Conservation (phyloP, 2,888 invertebrate species). For the Steinernema scapterisci region DNA sequence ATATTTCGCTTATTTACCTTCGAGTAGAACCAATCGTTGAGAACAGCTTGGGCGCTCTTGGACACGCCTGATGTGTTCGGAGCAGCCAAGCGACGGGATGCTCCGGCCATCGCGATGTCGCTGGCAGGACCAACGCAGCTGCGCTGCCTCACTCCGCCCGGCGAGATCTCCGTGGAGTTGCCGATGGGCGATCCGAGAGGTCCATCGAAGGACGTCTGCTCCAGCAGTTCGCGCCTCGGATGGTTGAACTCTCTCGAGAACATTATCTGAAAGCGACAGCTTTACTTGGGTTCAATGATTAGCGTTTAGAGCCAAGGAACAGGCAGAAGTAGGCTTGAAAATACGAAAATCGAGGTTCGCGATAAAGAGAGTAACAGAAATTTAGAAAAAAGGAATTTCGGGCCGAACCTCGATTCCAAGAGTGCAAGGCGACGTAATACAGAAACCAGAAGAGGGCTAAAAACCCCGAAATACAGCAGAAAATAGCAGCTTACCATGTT, state of each 20-base stretch:
- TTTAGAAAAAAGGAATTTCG: too few species aligned
- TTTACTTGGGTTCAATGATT: neutral
- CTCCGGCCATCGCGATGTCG: neutral
- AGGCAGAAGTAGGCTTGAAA: neutral
- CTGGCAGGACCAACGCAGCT: neutral
- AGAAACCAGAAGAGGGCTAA: too few species aligned
- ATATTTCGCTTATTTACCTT: too few species aligned
- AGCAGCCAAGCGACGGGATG: neutral
- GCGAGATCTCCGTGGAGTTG: constrained; percentile 11
- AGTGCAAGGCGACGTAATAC: too few species aligned
- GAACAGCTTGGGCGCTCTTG: too few species aligned
- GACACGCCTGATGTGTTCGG: neutral
- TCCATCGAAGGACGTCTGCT: neutral
- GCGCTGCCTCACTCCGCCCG: neutral
- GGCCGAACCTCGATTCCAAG: too few species aligned
- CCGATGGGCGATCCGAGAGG: constrained; percentile 19
- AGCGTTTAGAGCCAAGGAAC: neutral
- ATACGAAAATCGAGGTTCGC: too few species aligned
- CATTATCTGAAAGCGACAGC: neutral
- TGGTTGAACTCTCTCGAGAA: neutral
- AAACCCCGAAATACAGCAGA: too few species aligned
- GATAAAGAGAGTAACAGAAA: too few species aligned
- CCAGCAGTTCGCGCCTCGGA: neutral
- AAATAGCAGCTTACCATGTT: too few species aligned
- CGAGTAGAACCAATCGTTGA: too few species aligned